Percentiles rank a stretch among this genome's conserved stretches.
Conservation (phyloP, 1,140 invertebrate genomes). For the Procambarus virginalis region DNA sequence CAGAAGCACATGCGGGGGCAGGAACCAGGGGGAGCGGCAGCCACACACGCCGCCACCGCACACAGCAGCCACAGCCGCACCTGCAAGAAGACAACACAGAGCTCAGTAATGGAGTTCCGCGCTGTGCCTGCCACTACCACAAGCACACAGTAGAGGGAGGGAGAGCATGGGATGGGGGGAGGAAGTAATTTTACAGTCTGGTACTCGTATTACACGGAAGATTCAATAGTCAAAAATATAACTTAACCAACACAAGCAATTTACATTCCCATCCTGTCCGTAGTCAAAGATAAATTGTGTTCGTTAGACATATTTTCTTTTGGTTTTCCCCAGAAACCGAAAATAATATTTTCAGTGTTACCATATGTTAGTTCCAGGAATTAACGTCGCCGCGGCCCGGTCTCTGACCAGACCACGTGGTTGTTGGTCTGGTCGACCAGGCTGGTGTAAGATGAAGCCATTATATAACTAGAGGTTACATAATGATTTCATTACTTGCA, state of each 20-base stretch:
- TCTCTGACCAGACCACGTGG: too few relatives aligned
- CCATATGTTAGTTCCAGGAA: neutral
- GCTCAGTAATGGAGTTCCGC: neutral
- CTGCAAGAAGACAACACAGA: slow-evolving; percentile 25
- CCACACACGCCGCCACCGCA: slow-evolving; percentile 4
- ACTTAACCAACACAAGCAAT: neutral
- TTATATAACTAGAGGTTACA: too few relatives aligned
- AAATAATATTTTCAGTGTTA: neutral
- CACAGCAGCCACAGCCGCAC: slow-evolving; percentile 29
- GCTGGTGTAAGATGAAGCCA: too few relatives aligned
- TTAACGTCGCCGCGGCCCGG: neutral
- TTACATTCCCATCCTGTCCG: neutral
- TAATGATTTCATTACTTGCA: neutral
- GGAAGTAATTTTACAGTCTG: slow-evolving; percentile 12
- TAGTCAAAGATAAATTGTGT: neutral
- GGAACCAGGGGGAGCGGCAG: slow-evolving; percentile 15
- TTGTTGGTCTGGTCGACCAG: too few relatives aligned
- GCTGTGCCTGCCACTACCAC: neutral
- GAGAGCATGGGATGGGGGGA: neutral
- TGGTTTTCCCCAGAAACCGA: neutral
- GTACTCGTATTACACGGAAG: neutral
- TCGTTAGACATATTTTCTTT: neutral
- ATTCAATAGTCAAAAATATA: neutral
- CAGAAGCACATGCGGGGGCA: slow-evolving; percentile 73
- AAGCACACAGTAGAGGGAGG: too few relatives aligned